phyloP scores from a whole-genome alignment of 2,797 vertebrate genomes.

The Philypnodon macrostomus region DNA sequence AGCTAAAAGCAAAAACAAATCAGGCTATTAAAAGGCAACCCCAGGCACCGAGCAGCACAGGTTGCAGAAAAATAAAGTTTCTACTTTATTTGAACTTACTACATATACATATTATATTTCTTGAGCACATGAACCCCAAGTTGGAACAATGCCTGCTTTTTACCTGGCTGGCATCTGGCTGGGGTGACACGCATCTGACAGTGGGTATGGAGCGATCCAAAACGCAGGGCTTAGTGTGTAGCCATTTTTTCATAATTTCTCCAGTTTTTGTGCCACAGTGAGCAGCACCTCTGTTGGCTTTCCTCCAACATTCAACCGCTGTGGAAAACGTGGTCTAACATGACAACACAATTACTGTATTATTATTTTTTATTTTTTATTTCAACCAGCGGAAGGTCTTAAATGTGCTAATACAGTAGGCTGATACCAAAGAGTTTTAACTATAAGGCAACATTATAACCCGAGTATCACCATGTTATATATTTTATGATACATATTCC shows the following conservation, averaged over 20 bases:
- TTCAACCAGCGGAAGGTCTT: slow-evolving; percentile 31
- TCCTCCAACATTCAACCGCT: slow-evolving; percentile 38
- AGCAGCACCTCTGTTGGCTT: slow-evolving; percentile 41
- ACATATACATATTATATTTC: no score
- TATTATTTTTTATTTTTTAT: slow-evolving; percentile 32
- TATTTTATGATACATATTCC: slow-evolving; percentile 40
- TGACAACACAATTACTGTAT: slow-evolving; percentile 53
- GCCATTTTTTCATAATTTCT: neutral
- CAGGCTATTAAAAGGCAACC: no score
- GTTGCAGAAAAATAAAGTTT: no score
- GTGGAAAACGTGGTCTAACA: slow-evolving; percentile 42
- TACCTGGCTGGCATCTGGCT: no score
- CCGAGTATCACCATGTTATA: slow-evolving; percentile 24
- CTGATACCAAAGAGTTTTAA: slow-evolving; percentile 16
- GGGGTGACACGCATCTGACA: no score
- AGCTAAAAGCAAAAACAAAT: no score
- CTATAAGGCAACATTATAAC: slow-evolving; percentile 10
- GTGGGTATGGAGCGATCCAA: no score
- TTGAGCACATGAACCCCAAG: no score
- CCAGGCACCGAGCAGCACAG: no score
- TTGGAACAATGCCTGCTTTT: no score
- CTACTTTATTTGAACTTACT: no score
- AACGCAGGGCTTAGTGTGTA: no score
- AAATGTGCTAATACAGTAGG: slow-evolving; percentile 24
- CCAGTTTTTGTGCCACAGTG: slow-evolving; percentile 3